Percentiles rank a stretch among this genome's conserved stretches.
These are phyloP conservation scores for Catagonus wagneri DNA, from an alignment of 2,113 vertebrate genomes.

Conservation along the genomic window DNA sequence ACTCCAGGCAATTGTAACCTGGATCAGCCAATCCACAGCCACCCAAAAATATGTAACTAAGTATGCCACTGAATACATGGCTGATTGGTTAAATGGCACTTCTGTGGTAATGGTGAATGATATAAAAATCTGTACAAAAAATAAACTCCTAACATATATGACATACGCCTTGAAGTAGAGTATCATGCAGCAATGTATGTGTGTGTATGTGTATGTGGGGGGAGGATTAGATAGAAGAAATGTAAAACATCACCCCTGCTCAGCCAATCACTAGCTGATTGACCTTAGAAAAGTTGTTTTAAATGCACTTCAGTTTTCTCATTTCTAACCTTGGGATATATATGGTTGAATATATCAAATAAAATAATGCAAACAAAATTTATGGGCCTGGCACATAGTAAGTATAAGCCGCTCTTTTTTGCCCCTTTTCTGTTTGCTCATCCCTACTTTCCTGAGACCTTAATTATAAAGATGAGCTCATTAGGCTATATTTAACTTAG, in stretches of 20 bases:
- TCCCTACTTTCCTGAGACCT: too few species aligned
- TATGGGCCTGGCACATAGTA: background rate
- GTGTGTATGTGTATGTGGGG: background rate
- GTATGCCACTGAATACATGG: background rate
- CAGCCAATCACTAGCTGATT: background rate
- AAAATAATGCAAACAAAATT: background rate
- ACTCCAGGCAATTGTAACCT: background rate
- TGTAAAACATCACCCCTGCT: background rate
- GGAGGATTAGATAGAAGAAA: background rate
- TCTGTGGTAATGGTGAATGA: background rate
- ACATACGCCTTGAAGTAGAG: background rate
- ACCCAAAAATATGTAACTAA: background rate
- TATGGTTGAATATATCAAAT: background rate
- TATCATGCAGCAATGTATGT: accelerated
- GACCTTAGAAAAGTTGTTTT: background rate
- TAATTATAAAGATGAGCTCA: too few species aligned
- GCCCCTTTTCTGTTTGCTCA: too few species aligned
- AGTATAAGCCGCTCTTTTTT: too few species aligned
- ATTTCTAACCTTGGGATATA: background rate
- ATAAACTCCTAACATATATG: background rate
- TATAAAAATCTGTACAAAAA: background rate
- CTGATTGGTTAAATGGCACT: background rate
- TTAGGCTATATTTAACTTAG: too few species aligned
- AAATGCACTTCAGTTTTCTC: background rate
- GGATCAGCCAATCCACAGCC: background rate